Conservation (phyloP, 2,113 vertebrate species). For the Chloropsis cyanopogon region DNA sequence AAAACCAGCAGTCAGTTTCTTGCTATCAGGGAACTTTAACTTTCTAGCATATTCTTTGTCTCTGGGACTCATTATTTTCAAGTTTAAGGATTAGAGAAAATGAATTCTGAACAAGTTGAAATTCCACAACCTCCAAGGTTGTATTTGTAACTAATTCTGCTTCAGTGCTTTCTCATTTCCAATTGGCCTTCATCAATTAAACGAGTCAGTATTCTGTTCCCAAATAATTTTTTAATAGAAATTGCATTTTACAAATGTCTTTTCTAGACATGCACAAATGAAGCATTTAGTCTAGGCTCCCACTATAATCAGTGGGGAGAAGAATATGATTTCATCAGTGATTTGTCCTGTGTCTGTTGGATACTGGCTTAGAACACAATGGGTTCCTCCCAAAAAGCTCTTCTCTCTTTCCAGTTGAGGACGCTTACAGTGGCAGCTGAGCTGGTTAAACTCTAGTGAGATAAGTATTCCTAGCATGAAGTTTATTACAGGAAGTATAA, state of each 20-base stretch:
- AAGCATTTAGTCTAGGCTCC: neutral
- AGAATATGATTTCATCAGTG: neutral
- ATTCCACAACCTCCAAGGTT: neutral
- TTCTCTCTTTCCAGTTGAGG: neutral
- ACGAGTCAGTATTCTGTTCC: neutral
- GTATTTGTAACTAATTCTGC: neutral
- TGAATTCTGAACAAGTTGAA: neutral
- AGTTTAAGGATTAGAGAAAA: neutral
- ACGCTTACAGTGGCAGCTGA: neutral
- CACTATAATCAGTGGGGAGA: neutral
- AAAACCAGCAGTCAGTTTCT: neutral
- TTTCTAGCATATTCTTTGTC: neutral
- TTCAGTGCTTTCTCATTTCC: neutral
- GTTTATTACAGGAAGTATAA: neutral
- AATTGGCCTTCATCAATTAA: neutral
- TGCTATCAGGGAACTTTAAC: neutral
- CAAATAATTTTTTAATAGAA: neutral
- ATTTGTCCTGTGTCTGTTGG: neutral
- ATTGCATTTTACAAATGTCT: neutral
- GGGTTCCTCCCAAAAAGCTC: neutral
- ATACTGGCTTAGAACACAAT: neutral
- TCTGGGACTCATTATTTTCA: neutral
- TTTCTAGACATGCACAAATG: neutral
- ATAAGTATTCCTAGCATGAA: neutral
- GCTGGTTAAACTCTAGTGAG: neutral